Evolutionary conservation across 1,140 invertebrate species (phyloP).

Genomic region (Caerostris extrusa): DNA sequence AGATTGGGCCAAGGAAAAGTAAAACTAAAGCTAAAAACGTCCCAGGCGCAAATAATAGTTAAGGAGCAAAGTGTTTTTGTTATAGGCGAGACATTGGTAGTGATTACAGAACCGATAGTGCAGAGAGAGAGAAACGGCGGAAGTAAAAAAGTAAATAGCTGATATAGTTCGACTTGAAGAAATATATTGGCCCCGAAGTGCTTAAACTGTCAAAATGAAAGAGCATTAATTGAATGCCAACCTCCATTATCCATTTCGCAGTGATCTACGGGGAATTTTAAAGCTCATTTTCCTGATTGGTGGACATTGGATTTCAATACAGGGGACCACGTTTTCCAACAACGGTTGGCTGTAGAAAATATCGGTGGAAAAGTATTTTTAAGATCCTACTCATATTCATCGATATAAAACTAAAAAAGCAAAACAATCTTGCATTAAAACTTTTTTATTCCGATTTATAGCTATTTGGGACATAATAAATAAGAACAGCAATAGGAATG

Average conservation of each 20-base stretch:
- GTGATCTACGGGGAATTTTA: not conserved
- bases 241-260: not conserved
- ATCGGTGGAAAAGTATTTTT: not conserved
- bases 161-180: not conserved
- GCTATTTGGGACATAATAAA: not conserved
- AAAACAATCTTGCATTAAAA: not conserved
- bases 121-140: not conserved
- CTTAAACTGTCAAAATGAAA: constrained; percentile 15
- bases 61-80: constrained; percentile 27
- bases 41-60: constrained; percentile 52
- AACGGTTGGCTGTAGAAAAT: not conserved
- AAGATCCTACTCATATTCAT: not conserved
- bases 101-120: constrained; percentile 53
- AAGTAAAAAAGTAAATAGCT: constrained; percentile 10
- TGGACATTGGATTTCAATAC: not conserved
- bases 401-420: not conserved
- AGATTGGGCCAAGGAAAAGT: constrained; percentile 9
- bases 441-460: not conserved
- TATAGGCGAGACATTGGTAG: constrained; percentile 12
- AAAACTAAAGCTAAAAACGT: constrained; percentile 11
- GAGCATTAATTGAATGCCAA: constrained; percentile 6
- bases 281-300: not conserved
- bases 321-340: not conserved
- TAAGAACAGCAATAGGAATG: not conserved
- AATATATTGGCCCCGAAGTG: not conserved